Base-by-base conservation (phyloP, 2,797 vertebrate species). In the Champsocephalus esox region DNA sequence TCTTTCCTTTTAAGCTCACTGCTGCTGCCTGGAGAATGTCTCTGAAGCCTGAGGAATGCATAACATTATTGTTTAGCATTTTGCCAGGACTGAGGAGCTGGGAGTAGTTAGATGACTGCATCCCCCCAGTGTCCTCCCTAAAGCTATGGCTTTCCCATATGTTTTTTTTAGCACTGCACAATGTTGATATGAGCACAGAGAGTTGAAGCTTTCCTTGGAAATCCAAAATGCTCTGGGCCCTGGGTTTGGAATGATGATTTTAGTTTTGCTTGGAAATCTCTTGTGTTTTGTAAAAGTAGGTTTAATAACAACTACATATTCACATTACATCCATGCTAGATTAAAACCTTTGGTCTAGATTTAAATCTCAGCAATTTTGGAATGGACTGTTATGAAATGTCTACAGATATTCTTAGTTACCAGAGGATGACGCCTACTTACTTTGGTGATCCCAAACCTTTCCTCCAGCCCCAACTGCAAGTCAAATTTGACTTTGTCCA, bases 11-110 rank as follows among this genome's bases (percentile, higher is more conserved):
- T 54, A 77, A 80, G 84, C 82, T 78, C 10, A 1, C 69, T 65
- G 75, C 67, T 87, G 89, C 82, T 88, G 89, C 87, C 86, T 92
- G 90, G 91, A 87, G 89, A 92, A 88, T 84, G 86, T 92, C 89
- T 88, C 75, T 77, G 85, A 79, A 84, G 87, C 75, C 76, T 13
- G 46, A 86, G 88, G 92, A 93, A 93, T 93, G 91, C 89, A 72
- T 93, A 88, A 92, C 91, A 91, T 93, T 91, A 91, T 73, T 80
- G 81, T 85, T 88, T 73, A 87, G 85, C 71, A 59, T 66, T 73
- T 75, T 81, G 88, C 87, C 85, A 88, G 82, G 49, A 45, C 77
- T 67, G 65, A 73, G 12, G 73, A 70, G 74, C 11, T 70, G 83
- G 88, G 81, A 86, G 81, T 81, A 79, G 73, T 80, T 75, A 9